Evolutionary conservation across 2,888 invertebrate species (phyloP), one percentile per base, ranked within the genome.

Genomic region (Philopedon plagiatum): DNA sequence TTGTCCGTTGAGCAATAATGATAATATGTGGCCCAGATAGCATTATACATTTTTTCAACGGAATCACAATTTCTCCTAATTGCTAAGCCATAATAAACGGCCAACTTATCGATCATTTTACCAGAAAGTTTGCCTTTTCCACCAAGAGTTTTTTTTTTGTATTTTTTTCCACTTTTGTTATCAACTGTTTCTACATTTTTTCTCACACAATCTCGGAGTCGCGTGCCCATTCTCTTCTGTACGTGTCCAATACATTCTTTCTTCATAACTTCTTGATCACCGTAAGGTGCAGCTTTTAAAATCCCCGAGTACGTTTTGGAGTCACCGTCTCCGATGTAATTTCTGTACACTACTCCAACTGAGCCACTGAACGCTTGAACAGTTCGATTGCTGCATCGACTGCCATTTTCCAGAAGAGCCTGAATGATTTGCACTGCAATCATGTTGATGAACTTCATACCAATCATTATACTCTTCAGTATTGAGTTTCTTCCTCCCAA

Each of bases 11-110:
- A n/a, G n/a, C n/a, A n/a, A n/a, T n/a, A 75, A 64, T 80, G 81
- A 73, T 76, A 79, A 46, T 69, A 81, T 46, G 80, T 80, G 9
- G 79, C 80, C 81, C 79, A 80, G 29, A 80, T 78, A 5, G 76
- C 80, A 56, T 78, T 77, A 66, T 51, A 79, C 69, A 49, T 79
- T 65, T 78, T 66, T 56, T 79, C 67, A 21, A 49, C 49, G 21
- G 13, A 49, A 18, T 49, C 26, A 49, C 21, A 49, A 8, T 49
- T 49, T 21, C 21, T 23, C n/a, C 49, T 21, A 7, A 49, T 49
- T 21, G 49, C 49, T n/a, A 21, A 11, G 2, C 49, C 21, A 49
- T 21, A 21, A 9, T 49, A 21, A 11, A n/a, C 21, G 1, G 49
- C 8, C 11, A 49, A 26, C 13, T 19, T 49, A 49, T 49, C 49